Evolutionary conservation across 2,113 vertebrate species (phyloP), one percentile per base, ranked within the genome.

Genomic region (Tinamus guttatus): DNA sequence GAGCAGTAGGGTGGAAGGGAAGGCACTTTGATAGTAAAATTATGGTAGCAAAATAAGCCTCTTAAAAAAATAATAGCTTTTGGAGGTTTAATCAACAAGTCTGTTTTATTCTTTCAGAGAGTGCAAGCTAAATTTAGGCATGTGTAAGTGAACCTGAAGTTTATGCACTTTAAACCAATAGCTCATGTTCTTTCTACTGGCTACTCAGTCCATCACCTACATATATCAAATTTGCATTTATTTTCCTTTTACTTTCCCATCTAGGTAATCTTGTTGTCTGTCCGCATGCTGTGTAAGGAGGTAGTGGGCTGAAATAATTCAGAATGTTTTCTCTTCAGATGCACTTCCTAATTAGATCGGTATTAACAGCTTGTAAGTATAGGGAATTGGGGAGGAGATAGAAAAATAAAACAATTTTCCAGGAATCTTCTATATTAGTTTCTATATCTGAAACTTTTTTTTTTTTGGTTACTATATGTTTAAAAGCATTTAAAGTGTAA

Each of bases 121-220:
- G 21, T 13, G 21, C 24, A 56, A 40, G 24, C 28, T n/a, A 1
- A 60, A 60, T 51, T 22, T 40, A 14, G 36, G 32, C 52, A 20
- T 30, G 34, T 30, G 20, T 36, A 52, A 49, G 45, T 27, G 45
- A 59, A 18, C 7, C 0, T 9, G 36, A 60, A 78, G 16, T 17
- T 81, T 40, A 2, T 0, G 4, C 2, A 5, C 18, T 79, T 85
- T 51, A 90, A 58, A 52, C 62, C 51, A 67, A n/a, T 36, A 75
- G 24, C 25, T 1, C 0, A 32, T 47, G 19, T 9, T 41, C 8
- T 20, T 62, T 49, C 38, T 27, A 4, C 14, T 34, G 15, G 22
- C 51, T 5, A 1, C 40, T 20, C 5, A 1, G 65, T 59, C 40
- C 9, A 5, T 19, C 5, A 3, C 0, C 1, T 65, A 71, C n/a